Evolutionary conservation across 53 echinoderm and acorn worm species (phyloP).

Genomic region (Echinometra lucunter): DNA sequence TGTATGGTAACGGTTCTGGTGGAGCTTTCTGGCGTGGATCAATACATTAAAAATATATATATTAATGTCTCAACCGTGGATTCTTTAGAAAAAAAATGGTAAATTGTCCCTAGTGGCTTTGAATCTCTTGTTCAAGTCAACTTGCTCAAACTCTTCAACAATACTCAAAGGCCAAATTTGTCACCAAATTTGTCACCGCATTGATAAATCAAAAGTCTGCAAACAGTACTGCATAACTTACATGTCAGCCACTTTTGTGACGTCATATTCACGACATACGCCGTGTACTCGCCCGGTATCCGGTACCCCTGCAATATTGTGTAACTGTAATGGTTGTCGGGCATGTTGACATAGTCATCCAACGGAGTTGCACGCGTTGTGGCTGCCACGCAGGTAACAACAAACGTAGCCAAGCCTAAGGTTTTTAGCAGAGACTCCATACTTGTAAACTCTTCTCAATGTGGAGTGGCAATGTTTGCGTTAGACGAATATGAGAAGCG

Average conservation of each 20-base stretch:
- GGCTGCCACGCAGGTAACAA: constrained; percentile 49
- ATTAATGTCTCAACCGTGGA: too few relatives aligned
- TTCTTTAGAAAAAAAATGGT: too few relatives aligned
- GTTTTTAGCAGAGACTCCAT: not conserved
- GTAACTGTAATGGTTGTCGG: constrained; percentile 77
- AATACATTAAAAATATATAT: too few relatives aligned
- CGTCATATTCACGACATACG: constrained; percentile 83
- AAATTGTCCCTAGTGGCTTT: too few relatives aligned
- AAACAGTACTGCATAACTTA: constrained; percentile 50
- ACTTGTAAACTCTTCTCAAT: not conserved
- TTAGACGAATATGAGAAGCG: not conserved
- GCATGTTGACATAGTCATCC: constrained; percentile 82
- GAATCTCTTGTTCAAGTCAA: too few relatives aligned
- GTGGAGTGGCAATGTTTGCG: not conserved
- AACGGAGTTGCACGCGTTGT: constrained; percentile 66
- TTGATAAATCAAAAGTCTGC: too few relatives aligned
- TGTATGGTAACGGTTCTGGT: too few relatives aligned
- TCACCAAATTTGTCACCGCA: too few relatives aligned
- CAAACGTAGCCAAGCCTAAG: not conserved
- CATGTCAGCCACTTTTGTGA: constrained; percentile 91
- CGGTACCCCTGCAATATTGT: constrained; percentile 65
- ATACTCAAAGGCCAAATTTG: too few relatives aligned
- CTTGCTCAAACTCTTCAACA: too few relatives aligned
- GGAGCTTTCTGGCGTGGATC: too few relatives aligned
- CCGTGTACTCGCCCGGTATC: constrained; percentile 74